Evolutionary conservation across 2,113 vertebrate genomes (phyloP), one percentile per base, ranked within the genome.

Genomic region (Propithecus coquereli): DNA sequence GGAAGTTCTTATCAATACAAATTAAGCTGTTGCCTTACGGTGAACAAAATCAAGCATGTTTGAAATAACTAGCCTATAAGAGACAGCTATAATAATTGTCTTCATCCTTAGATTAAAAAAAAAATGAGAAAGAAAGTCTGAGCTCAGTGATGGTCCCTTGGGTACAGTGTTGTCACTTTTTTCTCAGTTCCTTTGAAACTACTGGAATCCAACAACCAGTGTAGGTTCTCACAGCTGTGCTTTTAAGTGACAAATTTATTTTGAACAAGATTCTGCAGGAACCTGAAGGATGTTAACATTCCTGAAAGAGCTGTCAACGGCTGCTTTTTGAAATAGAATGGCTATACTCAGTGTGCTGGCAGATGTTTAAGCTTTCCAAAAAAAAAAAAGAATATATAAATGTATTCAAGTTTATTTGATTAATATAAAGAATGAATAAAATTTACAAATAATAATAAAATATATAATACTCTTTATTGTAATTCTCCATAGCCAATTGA

Each of bases 1-100:
- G 80, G 52, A 97, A 91, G 45, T 92, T 96, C 91, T 93, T 96
- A 97, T 92, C 89, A 92, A 76, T 91, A 91, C 66, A 96, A 94
- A 97, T 96, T 93, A 96, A 84, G 59, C 45, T 94, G 68, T 89
- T 0, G 22, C 88, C 96, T 63, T 94, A 94, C 79, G 96, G 89
- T 95, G 65, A 90, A 89, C 96, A 79, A 96, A 94, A 93, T 84
- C 52, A 91, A 93, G 80, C 8, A 25, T 87, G 45, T 95, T 94
- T 93, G 80, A 91, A 94, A 96, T 95, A 92, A 84, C 32, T 54
- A 57, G 83, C 66, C 40, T 80, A 82, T 32, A 74, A 71, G 85
- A 97, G 82, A 76, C 43, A 97, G 84, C 20, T 91, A 54, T 76
- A 97, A 65, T 81, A 95, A 96, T 92, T 94, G 92, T 73, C 83